Percentiles rank a stretch among this genome's conserved stretches.
These are phyloP conservation scores for Phallusia fumigata DNA, from an alignment of 23 tunicate genomes.

Conservation along the genomic window DNA sequence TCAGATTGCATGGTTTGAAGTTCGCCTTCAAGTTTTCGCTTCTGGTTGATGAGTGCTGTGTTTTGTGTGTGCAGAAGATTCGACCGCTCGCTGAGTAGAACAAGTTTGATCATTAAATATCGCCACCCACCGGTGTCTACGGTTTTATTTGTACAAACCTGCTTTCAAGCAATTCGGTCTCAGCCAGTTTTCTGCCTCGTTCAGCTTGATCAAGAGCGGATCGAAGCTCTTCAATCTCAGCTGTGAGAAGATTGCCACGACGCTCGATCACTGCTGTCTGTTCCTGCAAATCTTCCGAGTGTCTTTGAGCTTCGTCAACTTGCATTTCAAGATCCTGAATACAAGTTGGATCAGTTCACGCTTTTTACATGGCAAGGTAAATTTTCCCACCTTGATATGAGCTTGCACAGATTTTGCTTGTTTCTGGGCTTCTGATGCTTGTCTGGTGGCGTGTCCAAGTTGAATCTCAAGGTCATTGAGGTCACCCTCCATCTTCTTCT, in stretches of 20 bases:
- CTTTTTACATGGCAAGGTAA: not conserved
- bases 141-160: constrained; percentile 18
- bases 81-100: constrained; percentile 73
- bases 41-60: constrained; percentile 98
- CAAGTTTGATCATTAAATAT: not conserved
- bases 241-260: constrained; percentile 73
- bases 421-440: constrained; percentile 90
- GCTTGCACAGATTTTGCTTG: constrained; percentile 70
- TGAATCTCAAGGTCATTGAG: constrained; percentile 96
- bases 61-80: constrained; percentile 98
- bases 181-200: constrained; percentile 92
- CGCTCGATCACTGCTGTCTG: constrained; percentile 91
- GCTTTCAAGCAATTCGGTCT: constrained; percentile 76
- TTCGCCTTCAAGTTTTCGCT: constrained; percentile 95
- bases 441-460: constrained; percentile 90
- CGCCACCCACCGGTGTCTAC: not conserved
- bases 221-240: constrained; percentile 90
- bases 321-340: constrained; percentile 74
- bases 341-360: not conserved
- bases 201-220: constrained; percentile 97
- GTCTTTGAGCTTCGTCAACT: constrained; percentile 88
- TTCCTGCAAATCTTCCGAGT: constrained; percentile 41
- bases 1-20: constrained; percentile 79
- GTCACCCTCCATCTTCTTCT: constrained; percentile 98
- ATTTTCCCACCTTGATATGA: constrained; percentile 53